Evolutionary conservation across 2,888 invertebrate genomes (phyloP).

Genomic region (Volucella bombylans): DNA sequence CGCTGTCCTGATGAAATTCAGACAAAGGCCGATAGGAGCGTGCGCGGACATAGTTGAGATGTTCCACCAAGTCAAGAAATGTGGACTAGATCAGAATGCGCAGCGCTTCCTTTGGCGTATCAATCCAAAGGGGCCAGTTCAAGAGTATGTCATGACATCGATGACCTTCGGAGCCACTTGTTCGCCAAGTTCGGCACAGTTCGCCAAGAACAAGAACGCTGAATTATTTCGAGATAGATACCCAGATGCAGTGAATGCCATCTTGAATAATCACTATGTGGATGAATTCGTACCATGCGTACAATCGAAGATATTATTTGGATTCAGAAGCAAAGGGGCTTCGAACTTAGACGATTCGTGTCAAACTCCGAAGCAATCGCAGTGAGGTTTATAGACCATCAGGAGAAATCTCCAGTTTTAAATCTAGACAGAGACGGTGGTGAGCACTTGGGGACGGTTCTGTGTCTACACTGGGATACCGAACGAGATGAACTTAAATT

Average conservation of each 20-base stretch:
- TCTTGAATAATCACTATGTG: not conserved
- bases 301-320: not conserved
- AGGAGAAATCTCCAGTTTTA: not conserved
- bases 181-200: too few species aligned
- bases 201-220: conserved; percentile 41
- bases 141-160: too few species aligned
- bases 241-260: conserved; percentile 1
- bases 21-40: conserved; percentile 26
- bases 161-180: too few species aligned
- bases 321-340: not conserved
- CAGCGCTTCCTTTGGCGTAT: conserved; percentile 63
- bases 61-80: conserved; percentile 16
- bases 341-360: conserved; percentile 10
- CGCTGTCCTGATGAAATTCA: conserved; percentile 21
- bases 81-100: conserved; percentile 73
- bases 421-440: not conserved
- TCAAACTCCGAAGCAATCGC: conserved; percentile 2
- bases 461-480: conserved; percentile 56
- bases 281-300: conserved; percentile 2
- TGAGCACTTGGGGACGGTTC: conserved; percentile 7
- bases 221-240: not conserved
- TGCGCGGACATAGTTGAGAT: conserved; percentile 28
- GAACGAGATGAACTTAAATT: conserved; percentile 37
- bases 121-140: conserved; percentile 51
- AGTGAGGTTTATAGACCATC: not conserved